Percentiles rank a stretch among this genome's conserved stretches.
Evolutionary conservation across 37 sponge, comb jelly and placozoan genomes (phyloP).

Genomic region (Theonella swinhoei): DNA sequence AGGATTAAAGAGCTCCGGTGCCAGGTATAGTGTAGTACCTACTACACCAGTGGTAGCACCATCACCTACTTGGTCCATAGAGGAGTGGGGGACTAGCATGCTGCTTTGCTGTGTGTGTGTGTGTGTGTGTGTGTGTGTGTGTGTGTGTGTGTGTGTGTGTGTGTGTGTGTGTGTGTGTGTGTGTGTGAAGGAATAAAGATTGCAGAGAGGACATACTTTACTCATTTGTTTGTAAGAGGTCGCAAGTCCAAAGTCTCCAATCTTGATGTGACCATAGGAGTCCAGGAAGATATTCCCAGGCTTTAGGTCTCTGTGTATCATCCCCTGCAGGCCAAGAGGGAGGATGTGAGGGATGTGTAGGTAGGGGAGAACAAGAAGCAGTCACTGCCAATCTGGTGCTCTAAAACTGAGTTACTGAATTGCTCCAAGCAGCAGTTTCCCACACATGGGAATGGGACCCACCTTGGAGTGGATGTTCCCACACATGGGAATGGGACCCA

Average conservation of each 20-base stretch:
- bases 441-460: constrained; percentile 10
- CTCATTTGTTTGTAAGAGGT: constrained; percentile 61
- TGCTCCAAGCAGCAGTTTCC: no score
- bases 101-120: constrained; percentile 7
- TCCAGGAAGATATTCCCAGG: constrained; percentile 97
- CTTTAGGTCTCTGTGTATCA: constrained; percentile 95
- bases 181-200: no score
- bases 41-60: constrained; percentile 66
- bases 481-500: constrained; percentile 10
- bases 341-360: neutral
- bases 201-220: constrained; percentile 17
- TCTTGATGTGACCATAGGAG: constrained; percentile 87
- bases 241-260: constrained; percentile 99
- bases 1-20: constrained; percentile 69
- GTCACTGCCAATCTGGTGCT: neutral
- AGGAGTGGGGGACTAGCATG: neutral
- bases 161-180: no score
- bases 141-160: neutral
- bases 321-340: constrained; percentile 49
- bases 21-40: constrained; percentile 80
- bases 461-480: no score
- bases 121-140: no score
- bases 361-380: neutral
- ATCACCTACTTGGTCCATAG: neutral
- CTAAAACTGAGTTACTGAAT: no score